phyloP scores from a whole-genome alignment of 2,888 invertebrate species.

The Quadriops clusia region DNA sequence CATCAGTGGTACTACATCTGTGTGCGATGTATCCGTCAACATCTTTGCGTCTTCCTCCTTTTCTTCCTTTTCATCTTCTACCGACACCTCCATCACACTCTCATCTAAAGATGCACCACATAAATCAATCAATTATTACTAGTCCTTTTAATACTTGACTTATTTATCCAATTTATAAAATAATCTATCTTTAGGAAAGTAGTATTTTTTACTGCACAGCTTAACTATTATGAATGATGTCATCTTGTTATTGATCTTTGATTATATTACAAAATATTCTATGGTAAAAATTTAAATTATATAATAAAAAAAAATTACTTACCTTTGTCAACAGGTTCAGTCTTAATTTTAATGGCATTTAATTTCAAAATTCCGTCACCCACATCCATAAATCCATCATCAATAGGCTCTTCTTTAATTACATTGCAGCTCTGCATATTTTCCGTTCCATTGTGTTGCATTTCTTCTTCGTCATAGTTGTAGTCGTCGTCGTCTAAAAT shows the following conservation, averaged over 20 bases:
- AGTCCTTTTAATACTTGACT: no score
- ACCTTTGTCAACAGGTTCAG: slow-evolving; percentile 58
- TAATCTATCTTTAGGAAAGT: no score
- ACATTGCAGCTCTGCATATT: slow-evolving; percentile 20
- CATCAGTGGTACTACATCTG: slow-evolving; percentile 51
- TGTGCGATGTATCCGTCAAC: slow-evolving; percentile 43
- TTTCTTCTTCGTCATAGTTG: slow-evolving; percentile 38
- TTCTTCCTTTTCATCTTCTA: slow-evolving; percentile 33
- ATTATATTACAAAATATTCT: no score
- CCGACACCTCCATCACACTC: slow-evolving; percentile 37
- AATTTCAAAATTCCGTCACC: slow-evolving; percentile 39
- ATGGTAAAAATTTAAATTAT: no score
- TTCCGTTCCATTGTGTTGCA: no score
- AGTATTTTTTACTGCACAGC: no score
- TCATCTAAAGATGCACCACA: slow-evolving; percentile 6
- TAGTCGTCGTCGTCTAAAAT: slow-evolving; percentile 53
- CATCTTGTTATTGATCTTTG: no score
- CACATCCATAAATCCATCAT: slow-evolving; percentile 38
- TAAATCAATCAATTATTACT: neutral
- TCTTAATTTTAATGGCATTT: slow-evolving; percentile 57
- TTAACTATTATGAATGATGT: no score
- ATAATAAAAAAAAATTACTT: slow-evolving; percentile 17
- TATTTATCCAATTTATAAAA: no score
- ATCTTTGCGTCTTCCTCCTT: slow-evolving; percentile 9
- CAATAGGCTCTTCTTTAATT: slow-evolving; percentile 49